Base-by-base conservation (phyloP, 2,888 invertebrate species). In the Caenorhabditis drosophilae region DNA sequence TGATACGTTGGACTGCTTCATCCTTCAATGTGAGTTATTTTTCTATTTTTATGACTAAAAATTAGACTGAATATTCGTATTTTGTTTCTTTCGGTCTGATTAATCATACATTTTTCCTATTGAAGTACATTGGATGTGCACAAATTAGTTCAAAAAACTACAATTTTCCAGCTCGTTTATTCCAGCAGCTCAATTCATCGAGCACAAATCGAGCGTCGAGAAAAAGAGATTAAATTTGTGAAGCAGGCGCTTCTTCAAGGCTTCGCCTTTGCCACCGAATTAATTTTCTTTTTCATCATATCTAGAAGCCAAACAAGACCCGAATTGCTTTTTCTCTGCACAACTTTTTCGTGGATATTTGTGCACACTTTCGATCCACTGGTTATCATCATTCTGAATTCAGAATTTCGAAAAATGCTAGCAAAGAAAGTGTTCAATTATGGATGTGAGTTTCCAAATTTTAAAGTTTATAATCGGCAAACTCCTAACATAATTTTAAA, bases 331-430 rank as follows among this genome's bases (percentile, higher is more conserved):
- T 62, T 62, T 34, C 38, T 62, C 18, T 62, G 62, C 41, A 62
- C 62, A 6, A 62, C 62, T 31, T 54, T 62, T n/a, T 42, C 62
- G 9, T 62, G 62, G 62, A 57, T 49, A n/a, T 16, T 53, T n/a
- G 62, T 62, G 0, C 62, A 62, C 36, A 53, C 56, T 0, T 57
- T 62, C 26, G 62, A 62, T 18, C 62, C 62, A 7, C 42, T 61
- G 16, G 55, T 61, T 1, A 26, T 61, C 16, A 62, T 62, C 26
- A 26, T 57, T 4, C 15, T 62, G 34, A 62, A 62, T 18, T 42
- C 23, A n/a, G 62, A 62, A 15, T 62, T 62, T 23, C 42, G 62
- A 22, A 52, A 52, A 16, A 56, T 62, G 62, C 15, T 62, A 4
- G 41, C 51, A 35, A 41, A 26, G 12, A 54, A 55, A 27, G 49